Base-by-base conservation (phyloP, 1,140 invertebrate genomes). In the Drosophila cardini region DNA sequence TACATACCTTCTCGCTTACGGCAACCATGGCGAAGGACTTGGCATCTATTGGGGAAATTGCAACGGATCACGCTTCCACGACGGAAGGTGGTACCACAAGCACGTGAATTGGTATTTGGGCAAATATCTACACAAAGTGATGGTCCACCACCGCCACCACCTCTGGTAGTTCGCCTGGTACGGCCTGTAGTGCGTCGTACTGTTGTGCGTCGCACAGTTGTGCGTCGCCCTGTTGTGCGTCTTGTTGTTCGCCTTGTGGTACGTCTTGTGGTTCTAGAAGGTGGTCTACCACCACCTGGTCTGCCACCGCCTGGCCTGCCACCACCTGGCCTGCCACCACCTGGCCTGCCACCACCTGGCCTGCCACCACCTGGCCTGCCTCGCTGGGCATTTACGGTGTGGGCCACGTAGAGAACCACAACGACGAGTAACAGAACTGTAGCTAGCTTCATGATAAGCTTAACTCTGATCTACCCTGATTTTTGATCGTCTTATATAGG, bases 1-100 rank as follows among this genome's bases (percentile, higher is more conserved):
- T 2, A 4, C 36, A 6, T 40, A 40, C 36, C n/a, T 40, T 40
- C 36, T 11, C n/a, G 36, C 9, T n/a, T 9, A 40, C 4, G 36
- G n/a, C 36, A 40, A n/a, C 9, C 36, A 40, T 40, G 36, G 2
- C 9, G 9, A 11, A 9, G 4, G 7, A 40, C 9, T 11, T n/a
- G 36, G 9, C 36, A 40, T 40, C 9, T n/a, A 7, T 55, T 55
- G 8, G 10, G 15, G 32, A 55, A 55, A 32, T n/a, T 55, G 52
- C 52, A 55, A 36, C 15, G 7, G 10, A 55, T 36, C 8, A 4
- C 2, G 7, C 32, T 55, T 8, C 30, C 4, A 11, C 32, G 30
- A 4, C 40, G 56, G 4, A 30, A 15, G 0, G n/a, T 40, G 10
- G 40, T 34, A 2, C 56, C 57, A 46, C 57, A 60, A 18, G 46